A percentile compares a stretch with the other conserved stretches of the same genome.
phyloP scores from a whole-genome alignment of 2,888 invertebrate genomes.

The Andrena trimmerana region DNA sequence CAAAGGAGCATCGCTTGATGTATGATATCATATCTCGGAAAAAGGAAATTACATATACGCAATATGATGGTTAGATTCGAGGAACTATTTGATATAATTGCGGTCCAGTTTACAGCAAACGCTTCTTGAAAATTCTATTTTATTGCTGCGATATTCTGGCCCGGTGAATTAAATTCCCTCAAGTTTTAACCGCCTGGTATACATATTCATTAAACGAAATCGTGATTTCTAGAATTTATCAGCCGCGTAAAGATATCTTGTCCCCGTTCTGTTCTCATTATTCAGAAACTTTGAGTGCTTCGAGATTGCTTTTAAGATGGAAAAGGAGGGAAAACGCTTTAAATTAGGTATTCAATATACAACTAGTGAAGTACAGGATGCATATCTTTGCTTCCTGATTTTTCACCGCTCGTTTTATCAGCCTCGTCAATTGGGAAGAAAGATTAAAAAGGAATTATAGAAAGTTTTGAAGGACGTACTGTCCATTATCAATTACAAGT shows the following conservation, averaged over 20 bases:
- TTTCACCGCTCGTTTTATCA: too few species aligned
- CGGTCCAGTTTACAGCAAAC: not conserved
- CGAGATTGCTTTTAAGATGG: constrained; percentile 7
- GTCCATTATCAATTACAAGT: too few species aligned
- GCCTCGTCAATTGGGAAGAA: too few species aligned
- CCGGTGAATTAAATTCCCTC: constrained; percentile 12
- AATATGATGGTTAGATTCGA: too few species aligned
- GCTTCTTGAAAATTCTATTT: constrained; percentile 23
- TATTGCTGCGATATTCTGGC: not conserved
- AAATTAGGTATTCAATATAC: not conserved
- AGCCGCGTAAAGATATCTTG: constrained; percentile 22
- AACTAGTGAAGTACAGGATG: too few species aligned
- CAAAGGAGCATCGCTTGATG: too few species aligned
- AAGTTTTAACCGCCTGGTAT: constrained; percentile 20
- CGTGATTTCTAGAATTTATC: constrained; percentile 33
- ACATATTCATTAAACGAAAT: constrained; percentile 23
- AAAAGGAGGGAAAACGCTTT: not conserved
- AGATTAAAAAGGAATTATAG: too few species aligned
- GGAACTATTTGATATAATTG: too few species aligned
- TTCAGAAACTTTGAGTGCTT: constrained; percentile 16
- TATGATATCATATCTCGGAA: too few species aligned
- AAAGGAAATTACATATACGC: not conserved
- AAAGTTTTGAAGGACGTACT: too few species aligned
- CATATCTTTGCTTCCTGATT: not conserved
- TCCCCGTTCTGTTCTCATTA: not conserved